A percentile compares a stretch with the other conserved stretches of the same genome.
These are phyloP conservation scores for Mallotus villosus DNA, from an alignment of 2,797 vertebrate genomes.

Conservation along the genomic window DNA sequence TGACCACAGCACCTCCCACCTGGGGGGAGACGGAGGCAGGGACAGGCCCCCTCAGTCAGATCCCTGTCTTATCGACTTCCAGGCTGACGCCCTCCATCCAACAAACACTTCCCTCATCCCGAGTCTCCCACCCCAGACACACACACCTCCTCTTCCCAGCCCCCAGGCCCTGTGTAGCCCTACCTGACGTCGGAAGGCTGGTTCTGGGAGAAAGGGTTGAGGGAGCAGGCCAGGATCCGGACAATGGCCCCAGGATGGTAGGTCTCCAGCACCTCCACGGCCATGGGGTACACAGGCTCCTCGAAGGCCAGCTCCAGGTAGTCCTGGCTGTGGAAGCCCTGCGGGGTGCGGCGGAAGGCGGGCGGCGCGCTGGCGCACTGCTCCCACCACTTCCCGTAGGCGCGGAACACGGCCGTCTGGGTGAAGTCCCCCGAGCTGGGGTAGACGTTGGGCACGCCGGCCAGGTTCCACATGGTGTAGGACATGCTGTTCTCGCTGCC, in stretches of 20 bases:
- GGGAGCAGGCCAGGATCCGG: slow-evolving; percentile 94
- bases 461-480: slow-evolving; percentile 98
- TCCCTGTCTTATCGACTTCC: neutral
- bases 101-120: too few species aligned
- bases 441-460: slow-evolving; percentile 93
- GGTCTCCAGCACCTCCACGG: slow-evolving; percentile 93
- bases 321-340: slow-evolving; percentile 90
- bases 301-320: slow-evolving; percentile 95
- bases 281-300: slow-evolving; percentile 95
- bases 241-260: slow-evolving; percentile 96
- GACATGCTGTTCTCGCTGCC: slow-evolving; percentile 99
- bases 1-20: slow-evolving; percentile 96
- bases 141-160: too few species aligned
- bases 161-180: slow-evolving; percentile 29
- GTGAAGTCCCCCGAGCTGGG: slow-evolving; percentile 98
- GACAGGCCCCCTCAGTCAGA: too few species aligned
- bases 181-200: slow-evolving; percentile 92
- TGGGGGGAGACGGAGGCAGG: slow-evolving; percentile 36
- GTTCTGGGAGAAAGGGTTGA: slow-evolving; percentile 94
- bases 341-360: slow-evolving; percentile 84
- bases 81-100: too few species aligned
- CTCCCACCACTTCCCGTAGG: slow-evolving; percentile 96
- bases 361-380: slow-evolving; percentile 82
- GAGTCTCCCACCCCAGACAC: too few species aligned
- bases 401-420: slow-evolving; percentile 95